phyloP scores from a whole-genome alignment of 2,888 invertebrate genomes.

The Tenthredo mesomela region DNA sequence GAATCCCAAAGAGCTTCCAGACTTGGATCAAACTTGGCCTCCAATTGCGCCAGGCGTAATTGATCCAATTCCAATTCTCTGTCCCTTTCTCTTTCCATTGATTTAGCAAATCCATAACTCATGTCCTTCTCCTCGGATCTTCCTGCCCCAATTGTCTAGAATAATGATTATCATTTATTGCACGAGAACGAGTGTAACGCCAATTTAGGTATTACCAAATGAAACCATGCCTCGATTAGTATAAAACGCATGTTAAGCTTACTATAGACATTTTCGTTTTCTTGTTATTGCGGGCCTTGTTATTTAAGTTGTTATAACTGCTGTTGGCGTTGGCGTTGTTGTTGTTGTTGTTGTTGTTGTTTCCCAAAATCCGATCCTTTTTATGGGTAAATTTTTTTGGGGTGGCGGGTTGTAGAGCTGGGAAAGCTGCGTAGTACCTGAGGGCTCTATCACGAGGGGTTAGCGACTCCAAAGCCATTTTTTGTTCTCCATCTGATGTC shows the following conservation, averaged over 20 bases:
- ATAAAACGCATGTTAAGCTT: constrained; percentile 58
- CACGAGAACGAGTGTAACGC: background rate
- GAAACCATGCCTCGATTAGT: constrained; percentile 39
- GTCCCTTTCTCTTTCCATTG: constrained; percentile 73
- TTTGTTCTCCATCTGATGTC: constrained; percentile 67
- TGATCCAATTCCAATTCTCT: constrained; percentile 77
- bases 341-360: constrained; percentile 65
- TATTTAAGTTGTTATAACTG: constrained; percentile 67
- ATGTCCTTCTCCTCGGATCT: constrained; percentile 68
- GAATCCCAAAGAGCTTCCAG: constrained; percentile 85
- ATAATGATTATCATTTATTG: background rate
- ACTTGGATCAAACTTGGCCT: constrained; percentile 85
- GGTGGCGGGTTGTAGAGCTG: constrained; percentile 80
- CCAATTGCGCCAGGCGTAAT: constrained; percentile 81
- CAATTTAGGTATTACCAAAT: background rate
- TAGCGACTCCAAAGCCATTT: constrained; percentile 79
- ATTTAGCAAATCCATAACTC: constrained; percentile 73
- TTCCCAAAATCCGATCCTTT: constrained; percentile 69
- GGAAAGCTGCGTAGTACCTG: constrained; percentile 89
- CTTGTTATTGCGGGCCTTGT: constrained; percentile 66
- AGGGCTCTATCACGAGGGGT: constrained; percentile 85
- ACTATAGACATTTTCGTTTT: constrained; percentile 74
- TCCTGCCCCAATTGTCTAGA: constrained; percentile 67
- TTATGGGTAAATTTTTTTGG: constrained; percentile 72
- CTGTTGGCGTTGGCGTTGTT: constrained; percentile 64